Base-by-base conservation (phyloP, 2,888 invertebrate genomes). In the Drosophila kuntzei region DNA sequence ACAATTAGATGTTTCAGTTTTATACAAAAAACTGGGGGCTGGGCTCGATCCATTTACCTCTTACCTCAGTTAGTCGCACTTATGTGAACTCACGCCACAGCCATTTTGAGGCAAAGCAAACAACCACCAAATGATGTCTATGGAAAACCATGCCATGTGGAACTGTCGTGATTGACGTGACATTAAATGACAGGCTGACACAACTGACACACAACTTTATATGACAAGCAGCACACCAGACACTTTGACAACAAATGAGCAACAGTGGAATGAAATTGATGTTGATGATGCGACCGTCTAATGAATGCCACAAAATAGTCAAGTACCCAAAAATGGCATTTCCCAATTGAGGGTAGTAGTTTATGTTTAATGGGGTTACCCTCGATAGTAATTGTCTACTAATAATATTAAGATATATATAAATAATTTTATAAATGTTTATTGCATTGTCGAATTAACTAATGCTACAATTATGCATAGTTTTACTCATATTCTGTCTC, bases 171-270 rank as follows among this genome's bases (percentile, higher is more conserved):
- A 89, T 87, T 85, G 88, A 88, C 83, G 72, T 88, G 77, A 78
- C 89, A 74, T 75, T 68, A 88, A 84, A 80, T 89, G 89, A 80
- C 81, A 80, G 79, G 58, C 71, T 71, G 77, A 71, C 76, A 74
- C 75, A 77, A 68, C 63, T 69, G 76, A 71, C 74, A 76, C 76
- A 75, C 71, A 75, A 60, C 60, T 70, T 61, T 66, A 66, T 77
- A 60, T 77, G 80, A 80, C 79, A 80, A 57, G 64, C 60, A 47
- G 16, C 34, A 54, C 51, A 72, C 0, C 47, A 57, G 69, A 67
- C 55, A 63, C 65, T 57, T 70, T 75, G 76, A 80, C 54, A 77
- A 57, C 50, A 47, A 49, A 43, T 51, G 22, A 51, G 32, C 39
- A 43, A 27, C 25, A 43, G 39, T 25, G 25, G 22, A 22, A 47